These are phyloP conservation scores for Crotophaga sulcirostris DNA, from an alignment of 2,113 vertebrate genomes.

Conservation along the genomic window DNA sequence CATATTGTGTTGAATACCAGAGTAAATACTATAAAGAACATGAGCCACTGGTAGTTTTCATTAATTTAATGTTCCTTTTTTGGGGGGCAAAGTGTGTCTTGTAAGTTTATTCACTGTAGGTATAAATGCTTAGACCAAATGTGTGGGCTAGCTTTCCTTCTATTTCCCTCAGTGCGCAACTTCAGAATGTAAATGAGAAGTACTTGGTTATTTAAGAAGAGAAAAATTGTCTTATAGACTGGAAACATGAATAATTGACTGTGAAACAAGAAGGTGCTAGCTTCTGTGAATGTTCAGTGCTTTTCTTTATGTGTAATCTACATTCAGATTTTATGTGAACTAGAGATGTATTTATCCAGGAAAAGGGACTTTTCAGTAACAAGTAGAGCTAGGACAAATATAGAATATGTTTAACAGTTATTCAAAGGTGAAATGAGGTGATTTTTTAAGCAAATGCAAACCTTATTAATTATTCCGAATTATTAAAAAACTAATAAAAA, in stretches of 20 bases:
- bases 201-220: conserved; percentile 60
- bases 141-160: conserved; percentile 23
- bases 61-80: conserved; percentile 1
- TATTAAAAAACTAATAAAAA: not conserved
- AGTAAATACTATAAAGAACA: conserved; percentile 49
- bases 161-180: not conserved
- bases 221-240: conserved; percentile 67
- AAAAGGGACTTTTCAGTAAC: not conserved
- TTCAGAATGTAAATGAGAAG: conserved; percentile 59
- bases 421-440: not conserved
- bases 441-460: not conserved
- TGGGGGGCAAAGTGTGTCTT: not conserved
- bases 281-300: conserved; percentile 29
- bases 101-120: conserved; percentile 28
- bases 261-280: conserved; percentile 70
- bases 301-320: conserved; percentile 55
- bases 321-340: conserved; percentile 29
- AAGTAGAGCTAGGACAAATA: not conserved
- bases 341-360: conserved; percentile 30
- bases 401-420: not conserved
- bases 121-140: conserved; percentile 25
- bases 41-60: conserved; percentile 11
- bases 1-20: conserved; percentile 49
- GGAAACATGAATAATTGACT: conserved; percentile 73
- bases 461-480: not conserved